Conservation (phyloP, 1,140 invertebrate species). For the Microplitis demolitor region DNA sequence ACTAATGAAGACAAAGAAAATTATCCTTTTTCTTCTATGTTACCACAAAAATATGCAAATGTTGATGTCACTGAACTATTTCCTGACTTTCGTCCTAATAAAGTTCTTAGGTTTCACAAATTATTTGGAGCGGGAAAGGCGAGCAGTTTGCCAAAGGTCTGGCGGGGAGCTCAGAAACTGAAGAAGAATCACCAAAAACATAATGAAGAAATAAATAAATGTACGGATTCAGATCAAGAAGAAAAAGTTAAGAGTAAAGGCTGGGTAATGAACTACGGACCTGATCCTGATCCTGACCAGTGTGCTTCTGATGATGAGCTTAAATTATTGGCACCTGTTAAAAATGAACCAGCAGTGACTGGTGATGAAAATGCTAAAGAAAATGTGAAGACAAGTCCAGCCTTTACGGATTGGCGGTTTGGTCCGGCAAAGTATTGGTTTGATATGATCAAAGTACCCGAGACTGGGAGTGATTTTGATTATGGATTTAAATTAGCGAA, state of each 20-base stretch:
- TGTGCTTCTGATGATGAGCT: conserved; percentile 76
- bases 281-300: conserved; percentile 65
- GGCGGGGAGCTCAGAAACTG: conserved; percentile 83
- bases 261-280: conserved; percentile 69
- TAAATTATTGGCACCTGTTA: conserved; percentile 58
- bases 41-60: conserved; percentile 92
- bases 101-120: conserved; percentile 89
- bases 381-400: conserved; percentile 72
- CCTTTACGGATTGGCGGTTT: conserved; percentile 92
- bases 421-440: conserved; percentile 98
- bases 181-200: conserved; percentile 68
- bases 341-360: conserved; percentile 64
- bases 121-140: conserved; percentile 92
- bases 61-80: conserved; percentile 89
- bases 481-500: conserved; percentile 89
- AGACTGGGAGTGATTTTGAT: conserved; percentile 92
- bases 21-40: conserved; percentile 86
- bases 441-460: conserved; percentile 92
- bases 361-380: conserved; percentile 64
- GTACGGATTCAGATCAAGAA: conserved; percentile 73
- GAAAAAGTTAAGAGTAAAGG: conserved; percentile 64
- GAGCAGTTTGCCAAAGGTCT: conserved; percentile 91
- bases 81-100: conserved; percentile 89
- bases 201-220: conserved; percentile 65
- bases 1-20: conserved; percentile 52